A percentile compares a stretch with the other conserved stretches of the same genome.
Conservation (phyloP, 2,888 invertebrate species). For the Agonopterix heracliana region DNA sequence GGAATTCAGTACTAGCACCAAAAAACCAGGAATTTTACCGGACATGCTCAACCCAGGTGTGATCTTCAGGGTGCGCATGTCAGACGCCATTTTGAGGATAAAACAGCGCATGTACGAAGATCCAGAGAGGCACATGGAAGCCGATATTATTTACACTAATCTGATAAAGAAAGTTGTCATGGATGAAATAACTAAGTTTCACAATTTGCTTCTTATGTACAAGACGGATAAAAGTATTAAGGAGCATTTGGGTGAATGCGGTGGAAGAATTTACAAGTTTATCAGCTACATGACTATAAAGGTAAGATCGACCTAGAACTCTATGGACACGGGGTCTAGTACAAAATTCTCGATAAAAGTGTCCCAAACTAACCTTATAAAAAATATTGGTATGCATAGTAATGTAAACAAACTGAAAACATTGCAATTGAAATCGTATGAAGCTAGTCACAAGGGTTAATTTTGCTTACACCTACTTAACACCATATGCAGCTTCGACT, state of each 20-base stretch:
- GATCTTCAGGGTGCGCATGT: conserved; percentile 64
- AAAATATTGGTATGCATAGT: too few species aligned
- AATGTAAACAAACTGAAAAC: too few species aligned
- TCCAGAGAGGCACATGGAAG: conserved; percentile 62
- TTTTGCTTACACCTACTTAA: too few species aligned
- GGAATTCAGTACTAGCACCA: conserved; percentile 55
- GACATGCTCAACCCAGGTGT: conserved; percentile 69
- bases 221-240: conserved; percentile 65
- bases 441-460: too few species aligned
- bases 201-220: conserved; percentile 61
- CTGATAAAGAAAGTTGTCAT: conserved; percentile 64
- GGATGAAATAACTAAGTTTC: conserved; percentile 68
- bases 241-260: conserved; percentile 66
- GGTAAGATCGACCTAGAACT: too few species aligned
- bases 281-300: conserved; percentile 69
- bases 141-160: conserved; percentile 66
- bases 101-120: conserved; percentile 70
- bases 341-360: too few species aligned
- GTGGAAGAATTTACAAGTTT: conserved; percentile 64
- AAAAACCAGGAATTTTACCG: conserved; percentile 54
- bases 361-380: too few species aligned
- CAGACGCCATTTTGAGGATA: conserved; percentile 62
- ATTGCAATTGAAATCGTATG: too few species aligned
- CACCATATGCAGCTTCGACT: too few species aligned
- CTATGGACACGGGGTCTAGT: too few species aligned